Base-by-base conservation (phyloP, 2,888 invertebrate genomes). In the Mamestra brassicae region DNA sequence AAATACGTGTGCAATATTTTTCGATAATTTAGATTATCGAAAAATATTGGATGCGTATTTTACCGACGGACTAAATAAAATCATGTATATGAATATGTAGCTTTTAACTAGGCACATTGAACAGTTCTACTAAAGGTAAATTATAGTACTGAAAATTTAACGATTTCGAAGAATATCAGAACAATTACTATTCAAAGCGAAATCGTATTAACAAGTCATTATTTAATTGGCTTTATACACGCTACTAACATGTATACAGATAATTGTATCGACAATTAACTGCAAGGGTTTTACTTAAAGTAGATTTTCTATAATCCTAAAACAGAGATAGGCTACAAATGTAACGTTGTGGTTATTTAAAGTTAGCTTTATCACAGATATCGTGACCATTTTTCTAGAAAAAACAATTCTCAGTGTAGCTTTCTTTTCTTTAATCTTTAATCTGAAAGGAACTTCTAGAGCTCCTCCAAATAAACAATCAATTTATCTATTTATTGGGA, bases 201-300 rank as follows among this genome's bases (percentile, higher is more conserved):
- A 84, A 79, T 68, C 62, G 57, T 74, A 70, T 72, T 65, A 65
- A 54, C 54, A 55, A 57, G 26, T 60, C 34, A 71, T 65, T 74
- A 58, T 13, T 57, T 74, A 80, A 86, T 86, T 71, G 61, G 36
- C 36, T 54, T 60, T 57, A 84, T 54, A 45, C 80, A 71, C 69
- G 52, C 50, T 47, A 69, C 38, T 42, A 42, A 38, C 36, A 79
- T 47, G 54, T 71, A 66, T 60, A 55, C 58, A 42, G 34, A 68
- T 64, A 69, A 75, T 78, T 65, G 36, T 62, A 79, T 71, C 26
- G n/a, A 3, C 42, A 71, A 77, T 74, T 66, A 67, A 10, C 7
- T 10, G 54, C 38, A 61, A 71, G 70, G 26, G 50, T 83, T 58
- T 26, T 45, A 11, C 11, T 38, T 26, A 26, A 26, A 26, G 13